Evolutionary conservation across 2,113 vertebrate genomes (phyloP), one percentile per base, ranked within the genome.

Genomic region (Sapayoa aenigma): DNA sequence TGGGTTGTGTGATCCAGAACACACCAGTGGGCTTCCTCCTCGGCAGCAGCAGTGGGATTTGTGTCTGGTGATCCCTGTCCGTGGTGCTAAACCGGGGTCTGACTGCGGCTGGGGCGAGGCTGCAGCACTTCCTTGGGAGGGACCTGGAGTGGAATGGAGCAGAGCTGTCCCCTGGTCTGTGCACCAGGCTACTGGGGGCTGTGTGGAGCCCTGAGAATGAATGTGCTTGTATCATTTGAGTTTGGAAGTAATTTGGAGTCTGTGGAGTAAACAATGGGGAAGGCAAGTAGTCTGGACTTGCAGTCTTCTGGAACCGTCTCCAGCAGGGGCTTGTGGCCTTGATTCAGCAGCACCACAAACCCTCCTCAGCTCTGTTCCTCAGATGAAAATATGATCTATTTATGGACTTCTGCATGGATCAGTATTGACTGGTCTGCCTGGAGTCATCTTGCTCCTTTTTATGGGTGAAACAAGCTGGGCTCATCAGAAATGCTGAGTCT

Each of bases 131-230:
- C 35, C 56, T 27, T 9, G 35, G 35, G 35, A 56, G 2, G 8
- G 37, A 30, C 23, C 47, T 16, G 67, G 22, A 11, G 12, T 0
- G 0, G 52, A 39, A 14, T 0, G 24, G 49, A 4, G 15, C 10
- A 79, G 17, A 50, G 77, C 60, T 17, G 46, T 5, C 13, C 31
- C 33, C 53, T 16, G 50, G 12, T 28, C 67, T 35, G 65, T 18
- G 8, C 10, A 14, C 12, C 78, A 19, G 52, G 19, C 78, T 81
- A 69, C 14, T 1, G 1, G 9, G 28, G 49, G 22, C 11, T 25
- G 37, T 10, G 16, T 7, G 1, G 0, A 66, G 50, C 25, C 50
- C 66, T 33, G 37, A 21, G 37, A 41, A 3, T 2, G 6, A 63
- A 23, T 2, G 0, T 7, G 28, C 14, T 72, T 41, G 14, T 15